phyloP scores from a whole-genome alignment of 2,888 invertebrate species.

The Drosophila histrio region DNA sequence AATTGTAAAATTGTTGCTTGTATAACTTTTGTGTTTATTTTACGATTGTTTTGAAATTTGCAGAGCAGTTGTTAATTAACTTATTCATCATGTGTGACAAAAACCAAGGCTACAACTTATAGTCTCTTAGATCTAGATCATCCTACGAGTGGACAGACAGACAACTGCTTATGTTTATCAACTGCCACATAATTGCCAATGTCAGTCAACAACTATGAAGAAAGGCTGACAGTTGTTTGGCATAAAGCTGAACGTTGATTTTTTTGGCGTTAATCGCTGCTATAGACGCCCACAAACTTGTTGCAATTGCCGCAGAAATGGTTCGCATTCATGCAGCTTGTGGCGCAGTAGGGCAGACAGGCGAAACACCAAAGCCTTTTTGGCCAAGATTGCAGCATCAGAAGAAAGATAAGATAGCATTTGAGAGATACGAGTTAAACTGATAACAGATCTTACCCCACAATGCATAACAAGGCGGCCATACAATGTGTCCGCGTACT shows the following conservation, averaged over 20 bases:
- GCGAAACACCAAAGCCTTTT: conserved; percentile 85
- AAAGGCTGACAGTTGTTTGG: no score
- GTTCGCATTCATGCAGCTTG: conserved; percentile 85
- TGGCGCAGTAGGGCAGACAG: conserved; percentile 86
- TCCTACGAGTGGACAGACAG: no score
- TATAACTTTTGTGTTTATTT: no score
- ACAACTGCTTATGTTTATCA: conserved; percentile 45
- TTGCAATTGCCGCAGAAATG: conserved; percentile 87
- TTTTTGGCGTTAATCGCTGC: conserved; percentile 40
- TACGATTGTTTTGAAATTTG: no score
- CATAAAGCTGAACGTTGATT: not conserved
- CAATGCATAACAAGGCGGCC: conserved; percentile 80
- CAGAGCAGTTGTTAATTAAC: no score
- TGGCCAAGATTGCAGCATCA: conserved; percentile 7
- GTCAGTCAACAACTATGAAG: no score
- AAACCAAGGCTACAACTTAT: no score
- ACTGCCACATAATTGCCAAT: no score
- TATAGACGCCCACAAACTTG: conserved; percentile 85
- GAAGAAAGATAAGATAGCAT: conserved; percentile 45
- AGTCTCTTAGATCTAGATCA: no score
- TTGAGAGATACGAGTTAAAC: not conserved
- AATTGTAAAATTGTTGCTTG: no score
- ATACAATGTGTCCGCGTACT: conserved; percentile 80
- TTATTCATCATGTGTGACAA: no score
- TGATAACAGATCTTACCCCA: conserved; percentile 75